Conservation (phyloP, 2,113 vertebrate genomes). For the Zapornia atra region DNA sequence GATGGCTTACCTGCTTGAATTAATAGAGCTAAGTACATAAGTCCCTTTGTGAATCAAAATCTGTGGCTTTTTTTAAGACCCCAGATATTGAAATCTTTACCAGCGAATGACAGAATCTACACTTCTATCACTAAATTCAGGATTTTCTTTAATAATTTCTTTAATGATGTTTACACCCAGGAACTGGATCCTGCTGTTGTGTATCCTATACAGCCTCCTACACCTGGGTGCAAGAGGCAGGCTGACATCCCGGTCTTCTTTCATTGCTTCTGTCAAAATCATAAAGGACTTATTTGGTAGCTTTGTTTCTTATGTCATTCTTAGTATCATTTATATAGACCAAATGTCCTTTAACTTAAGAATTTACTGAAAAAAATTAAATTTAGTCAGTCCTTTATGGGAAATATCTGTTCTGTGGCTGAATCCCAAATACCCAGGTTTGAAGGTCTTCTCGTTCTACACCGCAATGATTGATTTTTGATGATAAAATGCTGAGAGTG, state of each 20-base stretch:
- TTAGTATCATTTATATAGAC: background rate
- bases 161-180: background rate
- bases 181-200: background rate
- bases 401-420: background rate
- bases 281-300: background rate
- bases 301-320: background rate
- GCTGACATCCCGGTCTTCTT: background rate
- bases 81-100: background rate
- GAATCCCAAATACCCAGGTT: background rate
- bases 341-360: background rate
- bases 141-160: background rate
- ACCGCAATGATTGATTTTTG: background rate
- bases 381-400: background rate
- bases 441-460: background rate
- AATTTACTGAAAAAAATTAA: background rate
- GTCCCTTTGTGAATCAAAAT: background rate
- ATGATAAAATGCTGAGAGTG: background rate
- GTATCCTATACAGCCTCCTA: background rate
- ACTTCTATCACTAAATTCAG: background rate
- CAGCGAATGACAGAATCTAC: background rate
- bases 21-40: background rate
- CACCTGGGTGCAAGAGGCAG: fast-evolving
- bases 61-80: background rate
- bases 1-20: background rate
- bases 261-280: background rate